Evolutionary conservation across 2,797 vertebrate species (phyloP).

Genomic region (Premnoplex brunnescens): DNA sequence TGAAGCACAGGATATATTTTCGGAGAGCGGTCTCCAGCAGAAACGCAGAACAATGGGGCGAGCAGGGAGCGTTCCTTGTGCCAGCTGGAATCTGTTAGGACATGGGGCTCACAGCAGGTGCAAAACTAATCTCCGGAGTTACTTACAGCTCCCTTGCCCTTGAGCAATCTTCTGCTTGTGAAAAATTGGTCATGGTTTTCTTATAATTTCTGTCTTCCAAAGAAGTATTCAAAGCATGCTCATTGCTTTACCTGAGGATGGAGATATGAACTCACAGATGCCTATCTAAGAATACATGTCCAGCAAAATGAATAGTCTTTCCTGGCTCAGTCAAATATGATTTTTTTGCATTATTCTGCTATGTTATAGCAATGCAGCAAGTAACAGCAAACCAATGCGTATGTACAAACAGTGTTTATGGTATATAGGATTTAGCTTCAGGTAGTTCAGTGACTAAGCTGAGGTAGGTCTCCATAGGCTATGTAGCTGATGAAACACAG

Average conservation of each 20-base stretch:
- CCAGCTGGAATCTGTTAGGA: background rate
- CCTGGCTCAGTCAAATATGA: background rate
- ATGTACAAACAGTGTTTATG: background rate
- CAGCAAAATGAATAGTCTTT: background rate
- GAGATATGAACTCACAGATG: background rate
- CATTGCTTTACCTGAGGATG: background rate
- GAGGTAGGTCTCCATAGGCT: background rate
- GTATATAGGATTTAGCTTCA: background rate
- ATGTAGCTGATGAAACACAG: background rate
- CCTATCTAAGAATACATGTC: background rate
- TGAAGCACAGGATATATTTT: background rate
- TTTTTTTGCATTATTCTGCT: background rate
- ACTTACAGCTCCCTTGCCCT: background rate
- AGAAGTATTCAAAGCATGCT: background rate
- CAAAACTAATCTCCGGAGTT: background rate
- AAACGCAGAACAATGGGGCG: accelerated
- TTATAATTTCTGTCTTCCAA: background rate
- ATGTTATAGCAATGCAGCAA: background rate
- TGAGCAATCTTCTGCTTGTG: accelerated
- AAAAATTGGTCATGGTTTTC: background rate
- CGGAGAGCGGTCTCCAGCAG: background rate
- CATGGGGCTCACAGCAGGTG: background rate
- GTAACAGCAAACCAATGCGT: background rate
- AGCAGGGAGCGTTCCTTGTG: background rate
- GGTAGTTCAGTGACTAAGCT: background rate